phyloP scores from a whole-genome alignment of 2,113 vertebrate genomes.

The Crotalus helleri region DNA sequence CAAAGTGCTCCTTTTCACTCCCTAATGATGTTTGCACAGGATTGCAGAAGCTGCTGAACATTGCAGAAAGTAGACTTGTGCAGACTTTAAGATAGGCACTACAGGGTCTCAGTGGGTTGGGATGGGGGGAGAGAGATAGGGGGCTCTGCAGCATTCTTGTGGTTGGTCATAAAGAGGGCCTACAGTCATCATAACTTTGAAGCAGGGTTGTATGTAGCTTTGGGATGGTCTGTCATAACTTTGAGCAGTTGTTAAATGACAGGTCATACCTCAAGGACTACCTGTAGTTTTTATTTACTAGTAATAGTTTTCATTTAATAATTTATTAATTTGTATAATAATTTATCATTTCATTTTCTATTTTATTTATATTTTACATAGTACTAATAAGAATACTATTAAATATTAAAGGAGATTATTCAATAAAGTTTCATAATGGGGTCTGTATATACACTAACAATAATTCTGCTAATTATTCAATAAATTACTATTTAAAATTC shows the following conservation, averaged over 20 bases:
- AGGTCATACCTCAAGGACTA: background rate
- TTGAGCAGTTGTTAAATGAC: background rate
- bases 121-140: background rate
- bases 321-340: background rate
- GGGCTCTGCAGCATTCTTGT: background rate
- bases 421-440: background rate
- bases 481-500: background rate
- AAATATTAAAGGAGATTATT: background rate
- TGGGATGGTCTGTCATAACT: background rate
- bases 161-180: background rate
- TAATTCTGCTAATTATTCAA: background rate
- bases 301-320: background rate
- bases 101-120: background rate
- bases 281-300: background rate
- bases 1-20: background rate
- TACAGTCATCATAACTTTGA: background rate
- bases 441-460: background rate
- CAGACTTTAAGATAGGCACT: background rate
- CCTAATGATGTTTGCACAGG: background rate
- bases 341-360: background rate
- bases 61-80: background rate
- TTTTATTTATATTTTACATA: background rate
- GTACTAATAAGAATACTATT: background rate
- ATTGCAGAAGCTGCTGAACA: background rate
- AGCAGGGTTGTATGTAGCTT: background rate